A percentile compares a stretch with the other conserved stretches of the same genome.
These are phyloP conservation scores for Clinocottus analis DNA, from an alignment of 2,113 vertebrate genomes.

Conservation along the genomic window DNA sequence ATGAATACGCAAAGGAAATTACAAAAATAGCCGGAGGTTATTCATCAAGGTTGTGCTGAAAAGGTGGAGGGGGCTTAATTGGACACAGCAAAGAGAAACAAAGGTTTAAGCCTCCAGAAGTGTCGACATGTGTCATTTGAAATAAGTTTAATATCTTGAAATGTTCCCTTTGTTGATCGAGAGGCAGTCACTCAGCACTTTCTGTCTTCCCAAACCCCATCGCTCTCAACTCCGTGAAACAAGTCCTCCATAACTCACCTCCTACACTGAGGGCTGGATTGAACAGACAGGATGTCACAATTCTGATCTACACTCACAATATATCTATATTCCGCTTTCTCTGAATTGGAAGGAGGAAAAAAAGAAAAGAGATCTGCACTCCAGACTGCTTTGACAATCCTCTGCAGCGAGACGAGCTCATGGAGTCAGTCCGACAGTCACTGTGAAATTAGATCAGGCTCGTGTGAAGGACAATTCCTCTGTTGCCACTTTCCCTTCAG, in stretches of 20 bases:
- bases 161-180: constrained; percentile 17
- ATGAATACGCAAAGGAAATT: constrained; percentile 48
- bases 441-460: constrained; percentile 39
- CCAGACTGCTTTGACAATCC: not conserved
- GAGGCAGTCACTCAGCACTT: constrained; percentile 21
- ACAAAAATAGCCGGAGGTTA: constrained; percentile 38
- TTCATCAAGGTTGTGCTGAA: constrained; percentile 48
- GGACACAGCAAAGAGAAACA: constrained; percentile 30
- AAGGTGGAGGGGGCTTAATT: constrained; percentile 5
- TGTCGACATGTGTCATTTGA: constrained; percentile 40
- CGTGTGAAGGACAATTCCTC: constrained; percentile 24
- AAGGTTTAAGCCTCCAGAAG: constrained; percentile 18
- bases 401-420: not conserved
- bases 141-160: constrained; percentile 13
- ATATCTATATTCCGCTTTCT: not conserved
- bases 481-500: constrained; percentile 16
- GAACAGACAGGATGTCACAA: constrained; percentile 14
- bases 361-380: not conserved
- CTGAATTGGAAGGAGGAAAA: too few relatives aligned
- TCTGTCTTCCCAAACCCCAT: constrained; percentile 15
- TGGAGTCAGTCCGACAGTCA: constrained; percentile 10
- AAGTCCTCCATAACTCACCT: constrained; percentile 3
- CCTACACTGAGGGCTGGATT: not conserved
- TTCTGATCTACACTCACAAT: constrained; percentile 19
- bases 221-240: constrained; percentile 12